Percentiles rank a stretch among this genome's conserved stretches.
Evolutionary conservation across 2,113 vertebrate species (phyloP).

Genomic region (Mixornis gularis): DNA sequence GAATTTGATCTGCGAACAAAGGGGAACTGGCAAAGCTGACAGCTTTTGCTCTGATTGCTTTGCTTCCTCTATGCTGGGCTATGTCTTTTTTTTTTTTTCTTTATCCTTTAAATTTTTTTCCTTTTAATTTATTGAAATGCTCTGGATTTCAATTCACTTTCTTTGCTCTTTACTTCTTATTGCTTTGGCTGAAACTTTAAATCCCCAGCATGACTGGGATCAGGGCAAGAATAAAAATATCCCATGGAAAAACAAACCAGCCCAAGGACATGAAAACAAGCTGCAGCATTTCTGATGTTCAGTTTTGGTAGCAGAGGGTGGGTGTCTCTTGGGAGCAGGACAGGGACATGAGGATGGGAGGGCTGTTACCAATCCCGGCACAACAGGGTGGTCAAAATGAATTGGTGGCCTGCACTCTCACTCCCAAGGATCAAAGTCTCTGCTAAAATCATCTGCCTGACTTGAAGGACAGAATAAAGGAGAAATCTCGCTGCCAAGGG

Average conservation of each 20-base stretch:
- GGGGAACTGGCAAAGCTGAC: constrained; percentile 17
- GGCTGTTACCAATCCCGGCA: background rate
- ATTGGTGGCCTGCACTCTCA: background rate
- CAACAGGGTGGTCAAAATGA: accelerated
- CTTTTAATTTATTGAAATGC: constrained; percentile 54
- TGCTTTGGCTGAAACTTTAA: constrained; percentile 53
- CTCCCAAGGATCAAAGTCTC: background rate
- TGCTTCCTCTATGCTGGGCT: background rate
- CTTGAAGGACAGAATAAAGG: constrained; percentile 1
- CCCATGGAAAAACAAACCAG: constrained; percentile 1
- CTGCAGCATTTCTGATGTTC: background rate
- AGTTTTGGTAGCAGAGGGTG: background rate
- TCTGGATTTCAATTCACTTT: constrained; percentile 30
- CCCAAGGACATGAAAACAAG: constrained; percentile 25
- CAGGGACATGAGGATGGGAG: background rate
- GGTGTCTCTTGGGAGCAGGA: background rate
- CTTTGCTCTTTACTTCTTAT: constrained; percentile 36
- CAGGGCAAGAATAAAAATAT: constrained; percentile 32
- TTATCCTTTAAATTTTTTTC: background rate
- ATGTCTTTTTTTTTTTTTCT: background rate
- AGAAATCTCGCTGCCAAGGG: constrained; percentile 5
- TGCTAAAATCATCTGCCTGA: background rate
- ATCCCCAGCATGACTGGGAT: constrained; percentile 28
- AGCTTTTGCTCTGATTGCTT: constrained; percentile 39
- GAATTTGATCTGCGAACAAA: constrained; percentile 36